Conservation (phyloP, 2,797 vertebrate genomes). For the Pyrocephalus nanus region DNA sequence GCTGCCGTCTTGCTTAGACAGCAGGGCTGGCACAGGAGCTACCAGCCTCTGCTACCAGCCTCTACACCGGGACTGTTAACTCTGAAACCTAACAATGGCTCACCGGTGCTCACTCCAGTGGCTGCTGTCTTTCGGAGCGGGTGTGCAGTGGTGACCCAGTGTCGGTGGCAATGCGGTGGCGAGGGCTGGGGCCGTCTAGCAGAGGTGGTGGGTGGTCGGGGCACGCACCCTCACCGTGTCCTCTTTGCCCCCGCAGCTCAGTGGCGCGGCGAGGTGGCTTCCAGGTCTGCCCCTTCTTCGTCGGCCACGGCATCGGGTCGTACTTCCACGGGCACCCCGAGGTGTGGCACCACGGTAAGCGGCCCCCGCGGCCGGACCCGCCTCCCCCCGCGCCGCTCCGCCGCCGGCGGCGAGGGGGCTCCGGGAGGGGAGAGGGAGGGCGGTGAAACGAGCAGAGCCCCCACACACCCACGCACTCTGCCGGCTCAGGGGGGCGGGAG, state of each 20-base stretch:
- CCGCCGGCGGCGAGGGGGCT: not conserved
- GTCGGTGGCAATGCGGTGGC: fast-evolving
- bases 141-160: fast-evolving
- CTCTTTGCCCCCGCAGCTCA: conserved; percentile 76
- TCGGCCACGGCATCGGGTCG: conserved; percentile 96
- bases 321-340: conserved; percentile 96
- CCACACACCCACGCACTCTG: fast-evolving
- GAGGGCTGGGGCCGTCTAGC: not conserved
- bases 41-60: not conserved
- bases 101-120: fast-evolving
- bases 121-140: not conserved
- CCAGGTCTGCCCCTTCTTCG: conserved; percentile 90
- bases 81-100: not conserved
- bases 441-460: not conserved
- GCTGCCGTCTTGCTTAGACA: not conserved
- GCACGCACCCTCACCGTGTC: not conserved
- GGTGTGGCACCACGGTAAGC: conserved; percentile 96
- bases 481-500: not conserved
- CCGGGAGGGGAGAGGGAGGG: not conserved
- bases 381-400: not conserved
- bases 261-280: conserved; percentile 82
- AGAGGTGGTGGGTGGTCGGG: not conserved
- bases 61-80: not conserved
- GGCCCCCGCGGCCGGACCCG: not conserved
- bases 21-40: not conserved